Percentiles rank a stretch among this genome's conserved stretches.
phyloP scores from a whole-genome alignment of 2,113 vertebrate genomes.

The Polypterus senegalus region DNA sequence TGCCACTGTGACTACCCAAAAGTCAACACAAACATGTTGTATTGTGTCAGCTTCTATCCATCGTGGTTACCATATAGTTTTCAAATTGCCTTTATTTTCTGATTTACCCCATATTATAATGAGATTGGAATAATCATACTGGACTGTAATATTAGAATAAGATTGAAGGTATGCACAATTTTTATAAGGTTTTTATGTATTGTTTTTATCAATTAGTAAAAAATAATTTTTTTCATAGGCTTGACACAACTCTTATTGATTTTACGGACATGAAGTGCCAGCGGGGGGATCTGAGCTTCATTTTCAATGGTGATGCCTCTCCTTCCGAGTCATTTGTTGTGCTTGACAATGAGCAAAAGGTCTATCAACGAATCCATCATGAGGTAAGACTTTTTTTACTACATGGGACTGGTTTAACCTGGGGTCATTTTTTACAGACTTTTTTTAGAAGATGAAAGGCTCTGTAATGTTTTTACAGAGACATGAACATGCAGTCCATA shows the following conservation, averaged over 20 bases:
- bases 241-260: slow-evolving; percentile 96
- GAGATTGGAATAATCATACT: too few species aligned
- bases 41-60: too few species aligned
- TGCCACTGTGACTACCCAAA: too few species aligned
- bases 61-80: too few species aligned
- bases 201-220: slow-evolving; percentile 10
- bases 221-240: slow-evolving; percentile 41
- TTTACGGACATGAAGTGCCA: slow-evolving; percentile 99
- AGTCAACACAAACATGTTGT: too few species aligned
- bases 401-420: too few species aligned
- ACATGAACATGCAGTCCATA: too few species aligned
- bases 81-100: too few species aligned
- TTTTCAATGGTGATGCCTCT: slow-evolving; percentile 84
- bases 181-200: rapidly evolving
- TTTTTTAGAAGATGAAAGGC: background rate
- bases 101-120: too few species aligned
- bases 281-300: slow-evolving; percentile 95
- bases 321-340: slow-evolving; percentile 95
- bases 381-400: slow-evolving; percentile 54
- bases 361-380: slow-evolving; percentile 94
- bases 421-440: too few species aligned
- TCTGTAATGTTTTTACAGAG: background rate
- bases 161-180: rapidly evolving
- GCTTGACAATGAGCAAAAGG: slow-evolving; percentile 95
- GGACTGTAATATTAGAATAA: too few species aligned